These are phyloP conservation scores for Microcebus ravelobensis DNA, from an alignment of 2,113 vertebrate genomes.

Conservation along the genomic window DNA sequence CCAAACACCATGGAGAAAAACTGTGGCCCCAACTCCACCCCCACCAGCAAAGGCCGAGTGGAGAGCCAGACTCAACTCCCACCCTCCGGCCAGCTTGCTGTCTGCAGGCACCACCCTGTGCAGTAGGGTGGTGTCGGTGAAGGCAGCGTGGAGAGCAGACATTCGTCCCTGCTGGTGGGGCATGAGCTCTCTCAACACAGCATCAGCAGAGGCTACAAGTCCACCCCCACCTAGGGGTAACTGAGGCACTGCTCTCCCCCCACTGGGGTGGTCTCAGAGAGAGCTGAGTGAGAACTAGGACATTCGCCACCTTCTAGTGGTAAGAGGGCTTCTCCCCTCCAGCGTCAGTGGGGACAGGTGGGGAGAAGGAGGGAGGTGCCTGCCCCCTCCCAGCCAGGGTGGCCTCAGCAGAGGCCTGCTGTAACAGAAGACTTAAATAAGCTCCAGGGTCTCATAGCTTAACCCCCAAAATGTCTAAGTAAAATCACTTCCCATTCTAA, in stretches of 20 bases:
- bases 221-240: not conserved
- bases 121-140: not conserved
- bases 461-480: not conserved
- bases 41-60: not conserved
- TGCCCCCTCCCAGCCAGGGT: not conserved
- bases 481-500: not conserved
- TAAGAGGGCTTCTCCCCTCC: not conserved
- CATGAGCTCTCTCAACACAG: not conserved
- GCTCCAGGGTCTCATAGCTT: not conserved
- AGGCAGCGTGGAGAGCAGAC: not conserved
- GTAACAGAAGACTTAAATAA: not conserved
- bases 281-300: not conserved
- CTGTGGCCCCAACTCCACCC: not conserved
- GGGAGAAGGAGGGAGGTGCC: not conserved
- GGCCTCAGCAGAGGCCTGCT: not conserved
- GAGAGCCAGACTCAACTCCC: too few relatives aligned
- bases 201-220: not conserved
- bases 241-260: not conserved
- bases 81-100: too few relatives aligned
- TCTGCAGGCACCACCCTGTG: not conserved
- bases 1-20: not conserved
- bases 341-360: rapidly evolving
- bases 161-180: rapidly evolving
- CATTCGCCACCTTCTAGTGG: not conserved
- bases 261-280: not conserved